phyloP scores from a whole-genome alignment of 92 coral and sea anemone genomes.

The Epizoanthus stellaris region DNA sequence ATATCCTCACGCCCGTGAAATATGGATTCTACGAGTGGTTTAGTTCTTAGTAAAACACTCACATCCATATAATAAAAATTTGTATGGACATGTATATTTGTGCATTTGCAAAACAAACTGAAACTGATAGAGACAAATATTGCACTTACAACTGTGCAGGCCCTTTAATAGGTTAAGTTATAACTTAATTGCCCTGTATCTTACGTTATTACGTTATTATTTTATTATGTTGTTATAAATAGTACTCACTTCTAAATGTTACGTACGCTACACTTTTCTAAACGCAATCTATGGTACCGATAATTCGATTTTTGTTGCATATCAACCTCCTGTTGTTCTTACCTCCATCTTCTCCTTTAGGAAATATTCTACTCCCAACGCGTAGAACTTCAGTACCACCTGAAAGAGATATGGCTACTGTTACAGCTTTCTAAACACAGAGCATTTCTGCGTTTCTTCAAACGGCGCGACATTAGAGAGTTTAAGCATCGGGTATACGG shows the following conservation, averaged over 20 bases:
- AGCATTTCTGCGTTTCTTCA: too few relatives aligned
- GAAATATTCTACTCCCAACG: constrained; percentile 75
- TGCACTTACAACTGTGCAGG: neutral
- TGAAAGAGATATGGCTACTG: neutral
- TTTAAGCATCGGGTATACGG: too few relatives aligned
- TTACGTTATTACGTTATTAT: neutral
- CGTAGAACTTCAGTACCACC: constrained; percentile 72
- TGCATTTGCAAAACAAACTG: neutral
- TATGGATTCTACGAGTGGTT: too few relatives aligned
- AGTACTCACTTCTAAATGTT: neutral
- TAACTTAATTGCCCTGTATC: too few relatives aligned
- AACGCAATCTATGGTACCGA: too few relatives aligned
- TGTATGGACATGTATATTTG: too few relatives aligned
- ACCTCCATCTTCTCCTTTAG: constrained; percentile 79
- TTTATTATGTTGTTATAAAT: neutral
- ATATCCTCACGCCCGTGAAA: too few relatives aligned
- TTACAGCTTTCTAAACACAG: too few relatives aligned
- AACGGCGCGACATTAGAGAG: too few relatives aligned
- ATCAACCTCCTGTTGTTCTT: neutral
- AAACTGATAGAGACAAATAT: neutral
- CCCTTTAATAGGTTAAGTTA: too few relatives aligned
- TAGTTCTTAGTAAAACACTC: too few relatives aligned
- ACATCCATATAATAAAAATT: too few relatives aligned
- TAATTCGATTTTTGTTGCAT: neutral
- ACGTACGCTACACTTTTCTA: neutral